These are phyloP conservation scores for Zygogramma bicolorata DNA, from an alignment of 2,888 invertebrate genomes.

Conservation along the genomic window DNA sequence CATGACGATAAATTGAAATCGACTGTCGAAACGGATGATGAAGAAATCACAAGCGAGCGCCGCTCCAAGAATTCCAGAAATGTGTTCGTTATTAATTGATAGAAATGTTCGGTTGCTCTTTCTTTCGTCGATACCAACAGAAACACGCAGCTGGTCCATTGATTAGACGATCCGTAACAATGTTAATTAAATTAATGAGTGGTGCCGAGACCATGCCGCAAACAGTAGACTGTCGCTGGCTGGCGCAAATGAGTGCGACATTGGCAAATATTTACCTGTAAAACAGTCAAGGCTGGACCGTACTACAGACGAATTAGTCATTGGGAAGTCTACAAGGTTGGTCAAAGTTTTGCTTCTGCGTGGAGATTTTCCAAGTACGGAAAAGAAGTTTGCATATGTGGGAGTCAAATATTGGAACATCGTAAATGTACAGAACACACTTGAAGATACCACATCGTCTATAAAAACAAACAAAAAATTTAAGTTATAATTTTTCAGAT, in stretches of 20 bases:
- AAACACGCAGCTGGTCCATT: constrained; percentile 22
- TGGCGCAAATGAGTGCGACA: constrained; percentile 29
- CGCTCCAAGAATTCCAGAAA: constrained; percentile 10
- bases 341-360: too few species aligned
- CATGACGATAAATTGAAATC: background rate
- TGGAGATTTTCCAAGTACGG: too few species aligned
- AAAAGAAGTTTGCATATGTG: too few species aligned
- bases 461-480: too few species aligned
- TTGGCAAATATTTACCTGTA: constrained; percentile 38
- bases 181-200: constrained; percentile 42
- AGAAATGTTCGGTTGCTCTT: background rate
- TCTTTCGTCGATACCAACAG: constrained; percentile 13
- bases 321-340: too few species aligned
- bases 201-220: constrained; percentile 29
- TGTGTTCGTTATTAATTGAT: constrained; percentile 25
- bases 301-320: background rate
- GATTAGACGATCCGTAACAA: constrained; percentile 26
- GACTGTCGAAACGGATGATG: background rate
- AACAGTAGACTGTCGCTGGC: constrained; percentile 33
- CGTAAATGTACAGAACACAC: too few species aligned
- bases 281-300: constrained; percentile 23
- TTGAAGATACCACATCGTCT: too few species aligned
- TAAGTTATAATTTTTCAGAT: too few species aligned
- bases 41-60: background rate
- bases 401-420: too few species aligned